Percentiles rank a stretch among this genome's conserved stretches.
Conservation (phyloP, 53 echinoderm and acorn worm species). For the Holothuria scabra region DNA sequence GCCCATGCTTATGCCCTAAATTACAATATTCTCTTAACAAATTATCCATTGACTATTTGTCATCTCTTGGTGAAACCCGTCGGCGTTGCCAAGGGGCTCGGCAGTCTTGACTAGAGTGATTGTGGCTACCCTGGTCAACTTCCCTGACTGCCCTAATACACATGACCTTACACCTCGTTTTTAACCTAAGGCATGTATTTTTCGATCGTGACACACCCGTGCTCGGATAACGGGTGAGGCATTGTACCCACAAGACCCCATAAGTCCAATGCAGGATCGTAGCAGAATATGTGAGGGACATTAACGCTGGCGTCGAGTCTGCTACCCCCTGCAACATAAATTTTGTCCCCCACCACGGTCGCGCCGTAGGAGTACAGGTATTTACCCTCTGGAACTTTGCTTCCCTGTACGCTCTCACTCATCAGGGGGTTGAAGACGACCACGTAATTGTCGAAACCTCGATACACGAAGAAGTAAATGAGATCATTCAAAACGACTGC, state of each 20-base stretch:
- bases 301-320: conserved; percentile 94
- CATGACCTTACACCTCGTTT: neutral
- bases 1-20: too few species aligned
- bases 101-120: too few species aligned
- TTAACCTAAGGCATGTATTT: conserved; percentile 74
- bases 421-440: conserved; percentile 88
- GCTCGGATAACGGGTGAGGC: conserved; percentile 89
- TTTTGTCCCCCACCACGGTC: conserved; percentile 86
- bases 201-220: conserved; percentile 98
- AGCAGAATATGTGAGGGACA: conserved; percentile 80
- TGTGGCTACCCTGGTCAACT: too few species aligned
- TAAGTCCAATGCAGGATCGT: conserved; percentile 88
- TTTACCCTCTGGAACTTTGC: conserved; percentile 83
- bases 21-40: too few species aligned
- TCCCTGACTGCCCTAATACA: neutral
- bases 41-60: too few species aligned
- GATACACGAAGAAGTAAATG: conserved; percentile 91
- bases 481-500: conserved; percentile 85
- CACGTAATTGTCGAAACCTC: conserved; percentile 94
- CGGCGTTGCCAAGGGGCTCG: too few species aligned
- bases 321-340: conserved; percentile 94
- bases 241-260: conserved; percentile 85
- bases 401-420: conserved; percentile 29
- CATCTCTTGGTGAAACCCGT: too few species aligned
- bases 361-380: conserved; percentile 95